phyloP scores from a whole-genome alignment of 2,113 vertebrate genomes.

The Notothenia coriiceps region DNA sequence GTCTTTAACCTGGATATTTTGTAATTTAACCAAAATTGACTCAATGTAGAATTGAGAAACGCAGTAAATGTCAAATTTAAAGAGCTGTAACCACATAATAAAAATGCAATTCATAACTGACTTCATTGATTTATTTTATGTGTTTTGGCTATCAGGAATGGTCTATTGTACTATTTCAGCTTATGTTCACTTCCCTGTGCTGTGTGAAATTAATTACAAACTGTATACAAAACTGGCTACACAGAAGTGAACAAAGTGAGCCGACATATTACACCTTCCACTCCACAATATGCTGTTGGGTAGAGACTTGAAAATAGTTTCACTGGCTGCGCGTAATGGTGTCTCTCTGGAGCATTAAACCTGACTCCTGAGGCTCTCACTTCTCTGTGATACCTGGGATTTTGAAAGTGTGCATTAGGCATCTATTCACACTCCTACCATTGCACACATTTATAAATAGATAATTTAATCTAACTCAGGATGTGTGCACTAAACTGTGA shows the following conservation, averaged over 20 bases:
- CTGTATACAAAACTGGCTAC: conserved; percentile 14
- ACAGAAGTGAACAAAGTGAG: background rate
- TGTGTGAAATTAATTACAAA: conserved; percentile 4
- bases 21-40: background rate
- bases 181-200: conserved; percentile 7
- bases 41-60: background rate
- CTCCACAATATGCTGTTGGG: background rate
- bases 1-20: background rate
- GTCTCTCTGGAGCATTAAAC: background rate
- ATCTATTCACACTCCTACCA: background rate
- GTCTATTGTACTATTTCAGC: background rate
- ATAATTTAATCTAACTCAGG: background rate
- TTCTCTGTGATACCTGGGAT: background rate
- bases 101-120: background rate
- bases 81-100: background rate
- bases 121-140: background rate
- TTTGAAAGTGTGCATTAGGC: background rate
- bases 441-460: background rate
- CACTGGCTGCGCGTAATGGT: background rate
- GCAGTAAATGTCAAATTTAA: background rate
- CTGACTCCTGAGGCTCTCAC: conserved; percentile 21
- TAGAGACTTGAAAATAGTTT: conserved; percentile 24
- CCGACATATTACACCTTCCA: background rate
- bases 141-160: background rate
- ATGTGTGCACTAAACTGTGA: background rate